Conservation (phyloP, 1,140 invertebrate species). For the Drosophila willistoni region DNA sequence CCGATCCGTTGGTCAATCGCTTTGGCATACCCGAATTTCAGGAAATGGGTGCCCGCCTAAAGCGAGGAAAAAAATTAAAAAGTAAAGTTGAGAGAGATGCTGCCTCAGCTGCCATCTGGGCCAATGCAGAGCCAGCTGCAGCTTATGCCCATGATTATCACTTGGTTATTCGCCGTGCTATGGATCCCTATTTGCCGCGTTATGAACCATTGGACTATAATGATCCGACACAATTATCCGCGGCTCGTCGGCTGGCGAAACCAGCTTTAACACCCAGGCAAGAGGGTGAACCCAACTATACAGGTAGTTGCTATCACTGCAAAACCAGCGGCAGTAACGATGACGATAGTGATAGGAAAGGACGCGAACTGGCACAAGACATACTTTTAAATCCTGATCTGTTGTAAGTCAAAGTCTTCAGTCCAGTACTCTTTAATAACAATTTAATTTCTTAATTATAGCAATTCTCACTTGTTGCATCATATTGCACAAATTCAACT, state of each 20-base stretch:
- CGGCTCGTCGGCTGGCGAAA: not conserved
- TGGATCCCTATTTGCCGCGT: slow-evolving; percentile 33
- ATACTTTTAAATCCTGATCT: not conserved
- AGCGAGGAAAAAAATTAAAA: not conserved
- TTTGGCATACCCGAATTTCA: slow-evolving; percentile 19
- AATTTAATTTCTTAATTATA: not conserved
- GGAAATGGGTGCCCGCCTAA: slow-evolving; percentile 38
- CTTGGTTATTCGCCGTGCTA: too few relatives aligned
- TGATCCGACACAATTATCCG: too few relatives aligned
- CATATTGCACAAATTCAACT: slow-evolving; percentile 1
- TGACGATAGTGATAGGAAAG: slow-evolving; percentile 18
- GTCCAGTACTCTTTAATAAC: not conserved
- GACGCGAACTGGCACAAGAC: not conserved
- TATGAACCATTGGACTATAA: not conserved
- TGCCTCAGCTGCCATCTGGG: slow-evolving; percentile 10
- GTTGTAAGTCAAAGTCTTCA: not conserved
- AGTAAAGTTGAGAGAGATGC: not conserved
- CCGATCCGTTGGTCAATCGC: slow-evolving; percentile 17
- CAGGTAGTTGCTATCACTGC: slow-evolving; percentile 26
- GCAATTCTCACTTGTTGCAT: slow-evolving; percentile 2
- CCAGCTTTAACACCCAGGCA: not conserved
- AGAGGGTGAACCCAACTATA: slow-evolving; percentile 17
- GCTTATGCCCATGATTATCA: too few relatives aligned
- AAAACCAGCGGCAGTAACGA: slow-evolving; percentile 30
- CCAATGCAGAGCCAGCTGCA: slow-evolving; percentile 33